phyloP scores from a whole-genome alignment of 2,888 invertebrate species.

The Parnassius apollo region DNA sequence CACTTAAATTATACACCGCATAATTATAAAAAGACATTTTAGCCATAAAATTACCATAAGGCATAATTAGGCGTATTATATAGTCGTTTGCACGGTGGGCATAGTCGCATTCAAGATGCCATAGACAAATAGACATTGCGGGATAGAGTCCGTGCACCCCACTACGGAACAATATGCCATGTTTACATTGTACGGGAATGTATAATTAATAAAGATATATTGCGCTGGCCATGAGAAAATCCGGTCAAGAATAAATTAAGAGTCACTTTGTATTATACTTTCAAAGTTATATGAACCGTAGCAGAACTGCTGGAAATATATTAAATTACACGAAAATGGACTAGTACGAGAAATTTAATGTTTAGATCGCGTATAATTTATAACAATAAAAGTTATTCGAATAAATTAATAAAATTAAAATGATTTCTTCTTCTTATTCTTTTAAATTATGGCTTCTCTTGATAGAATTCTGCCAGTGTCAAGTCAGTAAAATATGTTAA shows the following conservation, averaged over 20 bases:
- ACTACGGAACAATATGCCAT: conserved; percentile 52
- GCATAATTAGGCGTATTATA: conserved; percentile 76
- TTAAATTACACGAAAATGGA: too few relatives aligned
- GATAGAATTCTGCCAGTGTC: too few relatives aligned
- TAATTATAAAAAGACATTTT: conserved; percentile 50
- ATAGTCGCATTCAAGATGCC: conserved; percentile 44
- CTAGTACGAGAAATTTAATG: too few relatives aligned
- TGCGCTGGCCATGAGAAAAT: conserved; percentile 72
- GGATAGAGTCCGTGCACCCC: conserved; percentile 35
- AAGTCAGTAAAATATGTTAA: too few relatives aligned
- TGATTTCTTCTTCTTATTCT: too few relatives aligned
- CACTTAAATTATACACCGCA: conserved; percentile 64
- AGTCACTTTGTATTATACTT: background rate
- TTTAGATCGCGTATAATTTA: too few relatives aligned
- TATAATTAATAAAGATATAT: conserved; percentile 76
- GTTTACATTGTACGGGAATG: conserved; percentile 78
- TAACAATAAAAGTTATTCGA: too few relatives aligned
- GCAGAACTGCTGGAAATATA: background rate
- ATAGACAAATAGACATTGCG: conserved; percentile 52
- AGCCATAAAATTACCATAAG: conserved; percentile 72
- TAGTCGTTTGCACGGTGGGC: conserved; percentile 70
- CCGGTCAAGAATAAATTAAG: conserved; percentile 55
- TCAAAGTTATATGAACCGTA: background rate
- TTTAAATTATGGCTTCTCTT: too few relatives aligned
- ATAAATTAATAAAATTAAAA: too few relatives aligned